Evolutionary conservation across 2,888 invertebrate genomes (phyloP).

Genomic region (Aphidoletes aphidimyza): DNA sequence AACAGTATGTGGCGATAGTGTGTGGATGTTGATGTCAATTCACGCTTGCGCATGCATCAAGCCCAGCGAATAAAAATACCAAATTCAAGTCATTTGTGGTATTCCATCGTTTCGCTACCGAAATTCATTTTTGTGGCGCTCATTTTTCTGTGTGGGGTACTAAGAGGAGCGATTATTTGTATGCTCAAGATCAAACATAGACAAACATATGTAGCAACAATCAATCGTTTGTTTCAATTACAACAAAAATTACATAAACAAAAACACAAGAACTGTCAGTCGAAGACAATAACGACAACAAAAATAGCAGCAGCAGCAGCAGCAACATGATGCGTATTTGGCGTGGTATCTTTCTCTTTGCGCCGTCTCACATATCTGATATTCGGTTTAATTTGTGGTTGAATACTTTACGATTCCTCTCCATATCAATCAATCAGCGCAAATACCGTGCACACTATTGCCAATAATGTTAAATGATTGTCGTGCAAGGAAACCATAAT

Average conservation of each 20-base stretch:
- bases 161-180: not conserved
- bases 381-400: slow-evolving; percentile 26
- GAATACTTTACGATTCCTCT: slow-evolving; percentile 3
- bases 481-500: slow-evolving; percentile 25
- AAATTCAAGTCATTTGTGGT: too few relatives aligned
- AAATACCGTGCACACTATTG: slow-evolving; percentile 19
- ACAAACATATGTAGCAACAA: not conserved
- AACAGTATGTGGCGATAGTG: not conserved
- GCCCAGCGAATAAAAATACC: not conserved
- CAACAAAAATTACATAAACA: not conserved
- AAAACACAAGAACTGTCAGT: too few relatives aligned
- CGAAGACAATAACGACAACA: not conserved
- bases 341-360: not conserved
- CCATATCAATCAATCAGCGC: slow-evolving; percentile 6
- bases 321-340: not conserved
- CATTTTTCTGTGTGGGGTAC: not conserved
- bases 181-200: slow-evolving; percentile 5
- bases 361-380: not conserved
- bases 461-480: not conserved
- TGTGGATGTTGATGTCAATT: not conserved
- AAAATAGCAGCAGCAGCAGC: not conserved
- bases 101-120: not conserved
- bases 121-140: not conserved
- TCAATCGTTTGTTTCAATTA: not conserved
- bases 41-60: not conserved